A percentile compares a stretch with the other conserved stretches of the same genome.
phyloP scores from a whole-genome alignment of 2,113 vertebrate species.

The Gasterosteus aculeatus region DNA sequence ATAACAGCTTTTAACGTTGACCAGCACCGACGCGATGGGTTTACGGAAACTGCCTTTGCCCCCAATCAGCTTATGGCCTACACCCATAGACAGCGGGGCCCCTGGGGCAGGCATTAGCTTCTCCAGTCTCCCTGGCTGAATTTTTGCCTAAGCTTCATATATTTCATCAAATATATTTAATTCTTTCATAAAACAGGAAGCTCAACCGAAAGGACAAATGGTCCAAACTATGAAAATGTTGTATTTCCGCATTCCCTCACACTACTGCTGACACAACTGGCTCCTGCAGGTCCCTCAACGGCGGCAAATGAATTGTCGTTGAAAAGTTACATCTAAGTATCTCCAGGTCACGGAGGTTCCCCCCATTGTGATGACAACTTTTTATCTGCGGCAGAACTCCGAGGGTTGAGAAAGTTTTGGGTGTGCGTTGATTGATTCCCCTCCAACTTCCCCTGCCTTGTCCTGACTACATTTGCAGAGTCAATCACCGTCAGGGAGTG shows the following conservation, averaged over 20 bases:
- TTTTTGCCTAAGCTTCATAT: too few relatives aligned
- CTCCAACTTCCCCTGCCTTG: slow-evolving; percentile 58
- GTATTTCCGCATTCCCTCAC: background rate
- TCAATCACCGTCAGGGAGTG: slow-evolving; percentile 65
- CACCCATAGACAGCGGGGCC: too few relatives aligned
- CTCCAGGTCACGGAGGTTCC: slow-evolving; percentile 29
- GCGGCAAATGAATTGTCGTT: slow-evolving; percentile 23
- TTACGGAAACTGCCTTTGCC: too few relatives aligned
- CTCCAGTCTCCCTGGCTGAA: too few relatives aligned
- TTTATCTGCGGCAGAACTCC: slow-evolving; percentile 43
- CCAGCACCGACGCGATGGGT: too few relatives aligned
- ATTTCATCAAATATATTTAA: too few relatives aligned
- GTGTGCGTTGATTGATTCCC: slow-evolving; percentile 65
- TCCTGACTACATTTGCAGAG: slow-evolving; percentile 67
- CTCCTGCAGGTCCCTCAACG: background rate
- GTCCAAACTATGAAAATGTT: background rate
- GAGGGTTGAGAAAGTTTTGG: slow-evolving; percentile 53
- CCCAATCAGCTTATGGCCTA: too few relatives aligned
- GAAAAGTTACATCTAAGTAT: slow-evolving; percentile 21
- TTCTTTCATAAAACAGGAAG: background rate
- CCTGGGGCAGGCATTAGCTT: too few relatives aligned
- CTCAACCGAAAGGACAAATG: background rate
- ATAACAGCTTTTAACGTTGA: too few relatives aligned
- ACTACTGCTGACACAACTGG: background rate
- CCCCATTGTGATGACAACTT: slow-evolving; percentile 53